phyloP scores from a whole-genome alignment of 2,888 invertebrate species.

The Conops quadrifasciatus region DNA sequence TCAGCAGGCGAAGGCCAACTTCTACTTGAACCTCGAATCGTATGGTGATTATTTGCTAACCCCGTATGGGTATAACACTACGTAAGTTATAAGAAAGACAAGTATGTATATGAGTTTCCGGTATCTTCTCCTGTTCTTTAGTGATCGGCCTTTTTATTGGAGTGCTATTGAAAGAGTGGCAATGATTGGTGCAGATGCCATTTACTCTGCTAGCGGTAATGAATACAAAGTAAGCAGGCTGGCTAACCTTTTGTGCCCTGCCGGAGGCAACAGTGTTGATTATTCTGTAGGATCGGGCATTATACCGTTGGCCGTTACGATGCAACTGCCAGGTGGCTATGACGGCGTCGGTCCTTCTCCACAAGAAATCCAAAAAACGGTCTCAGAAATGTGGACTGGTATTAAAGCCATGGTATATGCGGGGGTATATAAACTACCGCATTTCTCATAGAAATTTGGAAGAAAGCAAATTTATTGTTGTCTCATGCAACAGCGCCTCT shows the following conservation, averaged over 20 bases:
- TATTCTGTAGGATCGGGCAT: conserved; percentile 70
- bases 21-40: conserved; percentile 79
- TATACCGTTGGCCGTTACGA: too few species aligned
- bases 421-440: too few species aligned
- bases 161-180: conserved; percentile 62
- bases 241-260: conserved; percentile 65
- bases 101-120: too few species aligned
- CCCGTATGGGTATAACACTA: conserved; percentile 71
- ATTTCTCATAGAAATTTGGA: too few species aligned
- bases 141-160: too few species aligned
- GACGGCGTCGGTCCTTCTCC: conserved; percentile 71
- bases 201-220: too few species aligned
- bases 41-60: conserved; percentile 79
- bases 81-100: conserved; percentile 65
- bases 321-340: conserved; percentile 69
- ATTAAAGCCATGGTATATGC: conserved; percentile 58
- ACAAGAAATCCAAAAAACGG: conserved; percentile 68
- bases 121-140: too few species aligned
- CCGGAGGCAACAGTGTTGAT: conserved; percentile 73
- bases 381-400: conserved; percentile 69
- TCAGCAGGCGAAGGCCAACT: conserved; percentile 56
- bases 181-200: conserved; percentile 55
- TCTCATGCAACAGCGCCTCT: too few species aligned
- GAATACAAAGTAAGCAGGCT: conserved; percentile 65
- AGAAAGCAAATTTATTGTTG: too few species aligned